A percentile compares a stretch with the other conserved stretches of the same genome.
These are phyloP conservation scores for Pipistrellus kuhlii DNA, from an alignment of 2,797 vertebrate species.

Conservation along the genomic window DNA sequence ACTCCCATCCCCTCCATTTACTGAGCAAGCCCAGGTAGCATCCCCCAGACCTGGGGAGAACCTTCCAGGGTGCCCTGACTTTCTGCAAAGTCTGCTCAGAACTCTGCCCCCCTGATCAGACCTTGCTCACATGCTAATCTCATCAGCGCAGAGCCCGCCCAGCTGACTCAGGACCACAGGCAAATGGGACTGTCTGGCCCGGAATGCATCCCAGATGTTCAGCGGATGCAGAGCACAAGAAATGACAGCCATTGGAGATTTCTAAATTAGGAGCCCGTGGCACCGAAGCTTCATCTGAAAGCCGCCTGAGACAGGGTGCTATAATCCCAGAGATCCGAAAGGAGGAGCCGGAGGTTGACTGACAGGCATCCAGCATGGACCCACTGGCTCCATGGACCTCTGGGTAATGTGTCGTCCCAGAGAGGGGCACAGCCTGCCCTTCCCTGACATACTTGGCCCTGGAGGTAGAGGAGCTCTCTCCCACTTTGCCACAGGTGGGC, in stretches of 20 bases:
- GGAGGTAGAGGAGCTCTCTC: not conserved
- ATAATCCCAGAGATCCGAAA: not conserved
- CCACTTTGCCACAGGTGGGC: not conserved
- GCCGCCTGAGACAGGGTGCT: fast-evolving
- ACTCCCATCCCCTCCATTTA: too few relatives aligned
- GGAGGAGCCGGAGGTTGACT: fast-evolving
- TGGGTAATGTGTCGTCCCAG: not conserved
- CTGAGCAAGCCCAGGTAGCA: not conserved
- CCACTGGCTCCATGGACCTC: too few relatives aligned
- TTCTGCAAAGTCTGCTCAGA: not conserved
- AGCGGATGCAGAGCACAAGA: not conserved
- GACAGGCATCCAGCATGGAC: not conserved
- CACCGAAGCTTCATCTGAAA: not conserved
- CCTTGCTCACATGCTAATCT: not conserved
- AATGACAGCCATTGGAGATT: not conserved
- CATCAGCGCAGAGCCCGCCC: not conserved
- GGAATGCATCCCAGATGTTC: constrained; percentile 69
- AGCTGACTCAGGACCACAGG: constrained; percentile 77
- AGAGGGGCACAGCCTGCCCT: not conserved
- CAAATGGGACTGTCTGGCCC: constrained; percentile 61
- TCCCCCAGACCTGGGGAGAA: not conserved
- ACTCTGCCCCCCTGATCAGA: fast-evolving
- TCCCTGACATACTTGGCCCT: not conserved
- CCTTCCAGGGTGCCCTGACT: not conserved
- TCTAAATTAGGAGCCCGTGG: not conserved